Percentiles rank a stretch among this genome's conserved stretches.
phyloP scores from a whole-genome alignment of 2,113 vertebrate species.

The Ardeotis arabs region DNA sequence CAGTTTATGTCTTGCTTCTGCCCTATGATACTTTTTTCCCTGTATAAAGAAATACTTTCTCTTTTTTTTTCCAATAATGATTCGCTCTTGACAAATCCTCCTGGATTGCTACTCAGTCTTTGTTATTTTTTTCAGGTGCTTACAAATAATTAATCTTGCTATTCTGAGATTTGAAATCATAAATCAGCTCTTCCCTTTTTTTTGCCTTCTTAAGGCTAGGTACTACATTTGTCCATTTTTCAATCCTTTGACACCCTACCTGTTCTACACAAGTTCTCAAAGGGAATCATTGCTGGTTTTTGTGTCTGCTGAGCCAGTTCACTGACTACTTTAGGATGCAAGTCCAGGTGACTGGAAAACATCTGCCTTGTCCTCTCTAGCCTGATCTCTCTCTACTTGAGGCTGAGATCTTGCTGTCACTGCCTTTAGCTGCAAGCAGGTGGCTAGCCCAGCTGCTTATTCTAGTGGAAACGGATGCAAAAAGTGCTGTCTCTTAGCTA shows the following conservation, averaged over 20 bases:
- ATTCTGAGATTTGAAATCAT: background rate
- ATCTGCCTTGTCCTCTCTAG: slow-evolving; percentile 1
- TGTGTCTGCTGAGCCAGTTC: background rate
- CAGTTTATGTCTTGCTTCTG: background rate
- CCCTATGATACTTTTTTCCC: background rate
- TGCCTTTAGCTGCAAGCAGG: slow-evolving; percentile 24
- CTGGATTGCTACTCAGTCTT: background rate
- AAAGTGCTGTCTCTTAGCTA: background rate
- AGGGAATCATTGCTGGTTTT: background rate
- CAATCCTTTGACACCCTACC: background rate
- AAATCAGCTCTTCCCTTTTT: background rate
- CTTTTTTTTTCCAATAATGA: background rate
- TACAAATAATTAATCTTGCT: background rate
- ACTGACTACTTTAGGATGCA: background rate
- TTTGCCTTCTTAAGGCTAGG: background rate
- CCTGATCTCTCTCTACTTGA: background rate
- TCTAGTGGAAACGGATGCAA: background rate
- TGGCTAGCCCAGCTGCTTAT: slow-evolving; percentile 11
- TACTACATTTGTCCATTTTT: background rate
- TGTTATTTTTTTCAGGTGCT: background rate
- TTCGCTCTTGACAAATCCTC: background rate
- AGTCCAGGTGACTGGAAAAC: background rate
- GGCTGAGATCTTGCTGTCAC: background rate
- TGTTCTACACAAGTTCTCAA: background rate
- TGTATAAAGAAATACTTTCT: background rate